Percentiles rank a stretch among this genome's conserved stretches.
These are phyloP conservation scores for Centropyge bicolor DNA, from an alignment of 2,797 vertebrate species.

Conservation along the genomic window DNA sequence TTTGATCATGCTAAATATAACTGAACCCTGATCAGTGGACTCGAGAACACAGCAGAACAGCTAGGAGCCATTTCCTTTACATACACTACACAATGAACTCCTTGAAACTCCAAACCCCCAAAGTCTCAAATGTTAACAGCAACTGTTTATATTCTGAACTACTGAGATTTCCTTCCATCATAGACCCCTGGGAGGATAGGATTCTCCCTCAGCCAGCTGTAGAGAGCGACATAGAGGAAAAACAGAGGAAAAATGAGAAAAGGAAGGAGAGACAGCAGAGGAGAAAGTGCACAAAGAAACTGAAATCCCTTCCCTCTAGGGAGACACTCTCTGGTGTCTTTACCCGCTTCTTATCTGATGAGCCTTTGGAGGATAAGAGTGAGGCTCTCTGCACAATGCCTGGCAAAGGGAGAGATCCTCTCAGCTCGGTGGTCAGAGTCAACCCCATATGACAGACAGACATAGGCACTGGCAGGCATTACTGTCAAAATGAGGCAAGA, in stretches of 20 bases:
- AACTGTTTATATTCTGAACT: slow-evolving; percentile 61
- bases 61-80: slow-evolving; percentile 33
- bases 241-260: slow-evolving; percentile 45
- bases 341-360: slow-evolving; percentile 70
- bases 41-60: slow-evolving; percentile 18
- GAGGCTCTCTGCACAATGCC: slow-evolving; percentile 43
- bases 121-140: slow-evolving; percentile 58
- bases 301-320: slow-evolving; percentile 62
- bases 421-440: slow-evolving; percentile 52
- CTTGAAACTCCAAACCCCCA: slow-evolving; percentile 36
- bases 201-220: slow-evolving; percentile 55
- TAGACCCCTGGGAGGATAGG: slow-evolving; percentile 52
- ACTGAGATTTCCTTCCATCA: slow-evolving; percentile 59
- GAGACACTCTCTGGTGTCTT: slow-evolving; percentile 66
- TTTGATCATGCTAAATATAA: slow-evolving; percentile 32
- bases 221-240: slow-evolving; percentile 35
- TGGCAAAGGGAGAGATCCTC: slow-evolving; percentile 47
- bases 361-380: slow-evolving; percentile 65
- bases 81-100: slow-evolving; percentile 26
- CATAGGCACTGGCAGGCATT: slow-evolving; percentile 51
- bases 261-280: slow-evolving; percentile 35
- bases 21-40: slow-evolving; percentile 26
- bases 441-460: slow-evolving; percentile 45
- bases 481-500: slow-evolving; percentile 58
- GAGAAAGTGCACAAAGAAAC: slow-evolving; percentile 57